Conservation (phyloP, 2,797 vertebrate genomes). For the Valencia hispanica region DNA sequence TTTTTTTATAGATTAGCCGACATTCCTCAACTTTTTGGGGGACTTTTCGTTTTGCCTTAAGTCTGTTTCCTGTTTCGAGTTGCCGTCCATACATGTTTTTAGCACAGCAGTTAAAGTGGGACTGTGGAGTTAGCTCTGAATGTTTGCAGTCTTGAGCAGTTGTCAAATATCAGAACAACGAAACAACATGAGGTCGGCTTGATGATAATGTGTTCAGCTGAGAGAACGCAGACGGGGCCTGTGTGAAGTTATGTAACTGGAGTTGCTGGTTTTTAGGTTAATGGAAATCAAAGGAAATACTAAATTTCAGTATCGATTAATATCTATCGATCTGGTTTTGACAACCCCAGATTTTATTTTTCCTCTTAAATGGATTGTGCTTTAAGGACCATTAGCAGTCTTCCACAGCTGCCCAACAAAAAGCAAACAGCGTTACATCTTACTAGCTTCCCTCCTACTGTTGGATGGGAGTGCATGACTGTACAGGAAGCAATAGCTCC, state of each 20-base stretch:
- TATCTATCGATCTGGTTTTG: neutral
- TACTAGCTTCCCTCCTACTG: conserved; percentile 11
- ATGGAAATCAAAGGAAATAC: neutral
- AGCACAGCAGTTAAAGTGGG: too few relatives aligned
- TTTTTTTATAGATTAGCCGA: too few relatives aligned
- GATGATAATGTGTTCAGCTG: neutral
- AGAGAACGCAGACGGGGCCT: neutral
- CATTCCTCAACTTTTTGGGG: too few relatives aligned
- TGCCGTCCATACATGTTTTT: too few relatives aligned
- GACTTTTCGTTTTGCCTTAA: neutral
- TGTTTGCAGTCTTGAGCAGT: neutral
- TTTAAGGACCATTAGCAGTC: conserved; percentile 50
- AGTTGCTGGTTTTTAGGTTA: neutral
- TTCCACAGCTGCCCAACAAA: conserved; percentile 29
- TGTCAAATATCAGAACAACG: neutral
- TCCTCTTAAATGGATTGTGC: conserved; percentile 24
- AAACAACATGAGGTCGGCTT: neutral
- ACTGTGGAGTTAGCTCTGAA: neutral
- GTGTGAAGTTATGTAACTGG: neutral
- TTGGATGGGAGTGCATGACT: conserved; percentile 38
- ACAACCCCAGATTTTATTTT: conserved; percentile 6
- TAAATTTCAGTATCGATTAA: neutral
- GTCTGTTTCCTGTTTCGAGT: neutral
- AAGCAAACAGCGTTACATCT: conserved; percentile 34
- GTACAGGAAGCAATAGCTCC: conserved; percentile 47